Evolutionary conservation across 2,888 invertebrate species (phyloP), one percentile per base, ranked within the genome.

Genomic region (Pseudococcus viburni): DNA sequence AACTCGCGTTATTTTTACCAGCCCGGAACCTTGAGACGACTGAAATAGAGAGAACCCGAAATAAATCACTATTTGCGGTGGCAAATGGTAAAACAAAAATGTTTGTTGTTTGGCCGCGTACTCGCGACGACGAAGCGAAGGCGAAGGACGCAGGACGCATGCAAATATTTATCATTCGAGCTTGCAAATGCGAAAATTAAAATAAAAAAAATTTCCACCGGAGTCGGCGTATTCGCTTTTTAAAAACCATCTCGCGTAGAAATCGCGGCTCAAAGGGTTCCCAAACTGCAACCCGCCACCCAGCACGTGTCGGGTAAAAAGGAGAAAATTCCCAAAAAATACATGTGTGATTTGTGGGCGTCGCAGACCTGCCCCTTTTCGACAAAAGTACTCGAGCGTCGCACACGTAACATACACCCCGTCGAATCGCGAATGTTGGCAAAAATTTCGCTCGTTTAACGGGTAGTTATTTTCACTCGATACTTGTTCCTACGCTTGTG

Each of bases 281-380:
- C 46, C 80, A 73, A 73, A 26, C 33, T 17, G 19, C 7, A 33
- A 8, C 26, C 9, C 26, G 17, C 33, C 73, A 83, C 46, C 64
- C 22, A 73, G 12, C 73, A 73, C 80, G 77, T 77, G 77, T 39
- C 80, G 42, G 33, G 12, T 11, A 39, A 73, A 73, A 64, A 11
- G 64, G 19, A 83, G 33, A 83, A 83, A 26, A 46, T 83, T 46
- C 11, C 4, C 39, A 4, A 77, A 77, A 77, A 42, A 46, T 19
- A 46, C 46, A 83, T 46, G 46, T 83, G 46, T 83, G 80, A 77
- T 83, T 83, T 83, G 80, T 83, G 80, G 80, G 80, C 80, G 80
- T 83, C 46, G 15, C n/a, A 83, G 80, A 83, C 80, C 80, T 83
- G 80, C 80, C 80, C 80, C 39, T 83, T 64, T 83, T 83, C 19